A percentile compares a stretch with the other conserved stretches of the same genome.
These are phyloP conservation scores for Azorinus chamasolen DNA, from an alignment of 2,888 invertebrate genomes.

Conservation along the genomic window DNA sequence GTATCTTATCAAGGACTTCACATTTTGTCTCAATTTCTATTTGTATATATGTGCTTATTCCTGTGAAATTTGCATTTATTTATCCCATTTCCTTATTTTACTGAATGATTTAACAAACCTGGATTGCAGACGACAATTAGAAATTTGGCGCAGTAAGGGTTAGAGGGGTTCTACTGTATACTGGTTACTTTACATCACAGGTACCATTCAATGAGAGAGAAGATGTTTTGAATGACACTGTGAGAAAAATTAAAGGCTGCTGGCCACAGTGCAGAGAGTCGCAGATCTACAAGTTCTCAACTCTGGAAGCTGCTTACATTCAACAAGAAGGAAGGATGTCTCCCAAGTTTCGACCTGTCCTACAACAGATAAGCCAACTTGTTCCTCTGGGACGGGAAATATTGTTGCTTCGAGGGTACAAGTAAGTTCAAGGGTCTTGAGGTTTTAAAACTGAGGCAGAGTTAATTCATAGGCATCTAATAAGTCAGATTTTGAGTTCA, in stretches of 20 bases:
- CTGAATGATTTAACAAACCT: no score
- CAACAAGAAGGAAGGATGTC: conserved; percentile 57
- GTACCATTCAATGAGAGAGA: conserved; percentile 66
- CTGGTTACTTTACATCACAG: conserved; percentile 27
- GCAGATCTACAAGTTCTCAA: conserved; percentile 73
- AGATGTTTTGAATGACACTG: conserved; percentile 65
- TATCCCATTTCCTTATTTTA: no score
- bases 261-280: conserved; percentile 66
- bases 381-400: conserved; percentile 71
- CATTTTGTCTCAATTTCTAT: no score
- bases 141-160: no score
- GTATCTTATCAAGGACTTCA: no score
- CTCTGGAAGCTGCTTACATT: conserved; percentile 64
- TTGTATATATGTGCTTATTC: no score
- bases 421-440: conserved; percentile 20
- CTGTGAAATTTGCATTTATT: no score
- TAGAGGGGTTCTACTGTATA: no score
- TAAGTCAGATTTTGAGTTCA: no score
- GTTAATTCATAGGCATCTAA: background rate
- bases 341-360: conserved; percentile 67
- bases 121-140: no score
- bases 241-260: conserved; percentile 62
- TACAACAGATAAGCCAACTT: conserved; percentile 71
- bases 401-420: conserved; percentile 40
- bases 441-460: background rate